Evolutionary conservation across 1,140 invertebrate species (phyloP).

Genomic region (Megathymus violae): DNA sequence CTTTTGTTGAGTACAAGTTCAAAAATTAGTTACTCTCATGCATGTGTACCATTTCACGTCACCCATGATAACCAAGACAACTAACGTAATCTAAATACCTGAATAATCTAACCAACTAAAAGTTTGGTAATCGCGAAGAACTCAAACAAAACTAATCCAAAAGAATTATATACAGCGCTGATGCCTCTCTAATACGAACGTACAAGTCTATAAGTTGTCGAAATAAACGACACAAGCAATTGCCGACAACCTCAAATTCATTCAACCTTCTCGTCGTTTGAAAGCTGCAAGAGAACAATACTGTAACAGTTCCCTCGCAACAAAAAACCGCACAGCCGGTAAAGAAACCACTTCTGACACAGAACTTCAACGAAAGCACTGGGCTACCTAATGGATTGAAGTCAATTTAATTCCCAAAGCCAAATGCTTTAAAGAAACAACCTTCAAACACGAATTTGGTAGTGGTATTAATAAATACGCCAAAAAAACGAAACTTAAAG

Average conservation of each 20-base stretch:
- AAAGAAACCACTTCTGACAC: neutral
- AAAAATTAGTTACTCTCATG: no score
- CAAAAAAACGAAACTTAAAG: constrained; percentile 5
- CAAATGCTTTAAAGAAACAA: neutral
- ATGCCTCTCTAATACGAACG: neutral
- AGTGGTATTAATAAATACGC: neutral
- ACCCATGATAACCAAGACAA: no score
- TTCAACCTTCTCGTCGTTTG: neutral
- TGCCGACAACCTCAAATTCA: neutral
- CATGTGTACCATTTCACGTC: no score
- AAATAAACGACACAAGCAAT: neutral
- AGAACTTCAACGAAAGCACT: neutral
- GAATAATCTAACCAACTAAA: no score
- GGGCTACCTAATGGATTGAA: neutral
- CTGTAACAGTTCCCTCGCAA: neutral
- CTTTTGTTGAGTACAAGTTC: no score
- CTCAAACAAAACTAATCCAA: no score
- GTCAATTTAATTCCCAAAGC: neutral
- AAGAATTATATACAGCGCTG: no score
- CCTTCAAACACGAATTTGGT: neutral
- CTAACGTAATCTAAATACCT: no score
- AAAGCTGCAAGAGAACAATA: neutral
- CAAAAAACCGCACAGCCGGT: neutral
- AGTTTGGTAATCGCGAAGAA: no score
- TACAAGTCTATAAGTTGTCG: neutral